Base-by-base conservation (phyloP, 2,888 invertebrate species). In the Galeruca laticollis region DNA sequence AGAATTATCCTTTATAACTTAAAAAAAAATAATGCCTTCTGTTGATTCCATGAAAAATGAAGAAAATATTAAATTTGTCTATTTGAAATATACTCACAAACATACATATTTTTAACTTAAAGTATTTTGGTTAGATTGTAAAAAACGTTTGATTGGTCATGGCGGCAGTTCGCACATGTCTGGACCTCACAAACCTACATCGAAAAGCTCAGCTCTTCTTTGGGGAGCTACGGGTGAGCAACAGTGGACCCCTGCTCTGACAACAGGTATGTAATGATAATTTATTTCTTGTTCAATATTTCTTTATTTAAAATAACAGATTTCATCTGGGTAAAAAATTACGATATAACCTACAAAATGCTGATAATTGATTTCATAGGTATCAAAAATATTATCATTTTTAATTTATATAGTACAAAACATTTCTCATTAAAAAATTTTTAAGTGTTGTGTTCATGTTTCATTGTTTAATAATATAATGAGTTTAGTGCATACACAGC, bases 171-270 rank as follows among this genome's bases (percentile, higher is more conserved):
- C 70, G 73, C 82, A 74, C 72, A 64, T 63, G 40, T 61, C 79
- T 6, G 68, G 77, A 8, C 72, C 80, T 11, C 75, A 81, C 13
- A 85, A 82, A 74, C 82, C 82, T 69, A 80, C 83, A 21, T 81
- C 84, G 6, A 89, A 88, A 79, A 88, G 87, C 78, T 87, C 93
- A 60, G 93, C 94, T 0, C 86, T 94, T 37, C 87, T 96, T 57
- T 97, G 97, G 97, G 97, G 97, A 26, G 96, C 96, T 3, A 97
- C 97, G 0, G 97, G 97, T 43, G 97, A 98, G 84, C 97, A 98
- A 84, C 97, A 97, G 84, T 98, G 98, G 98, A 97, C 97, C 2
- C 97, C 97, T 0, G 96, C 96, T 33, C 88, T 97, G 70, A 97
- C 97, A 2, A 98, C 97, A 87, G 97, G 97, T 96, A 86, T 67